Evolutionary conservation across 2,888 invertebrate species (phyloP).

Genomic region (Drosophila ezoana): DNA sequence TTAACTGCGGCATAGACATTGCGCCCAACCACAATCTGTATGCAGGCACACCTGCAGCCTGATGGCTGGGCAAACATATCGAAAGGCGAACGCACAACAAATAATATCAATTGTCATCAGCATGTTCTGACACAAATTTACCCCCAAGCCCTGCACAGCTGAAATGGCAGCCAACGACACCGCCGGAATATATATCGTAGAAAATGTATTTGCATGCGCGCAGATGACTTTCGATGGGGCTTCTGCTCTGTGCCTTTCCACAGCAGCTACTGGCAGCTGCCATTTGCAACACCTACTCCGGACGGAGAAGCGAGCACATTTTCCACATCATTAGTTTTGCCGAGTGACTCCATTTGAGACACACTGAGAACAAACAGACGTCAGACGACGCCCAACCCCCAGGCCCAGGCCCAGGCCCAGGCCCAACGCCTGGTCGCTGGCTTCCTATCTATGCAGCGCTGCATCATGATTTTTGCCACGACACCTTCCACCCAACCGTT

Average conservation of each 20-base stretch:
- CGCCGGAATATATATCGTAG: conserved; percentile 29
- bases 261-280: conserved; percentile 37
- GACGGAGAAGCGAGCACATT: conserved; percentile 64
- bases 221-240: conserved; percentile 50
- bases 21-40: neutral
- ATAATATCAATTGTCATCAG: conserved; percentile 77
- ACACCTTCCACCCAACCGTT: neutral
- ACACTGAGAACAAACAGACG: conserved; percentile 50
- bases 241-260: conserved; percentile 14
- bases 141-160: conserved; percentile 6
- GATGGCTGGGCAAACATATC: conserved; percentile 54
- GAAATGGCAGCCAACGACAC: conserved; percentile 23
- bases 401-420: conserved; percentile 1
- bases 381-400: conserved; percentile 15
- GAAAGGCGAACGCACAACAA: conserved; percentile 54
- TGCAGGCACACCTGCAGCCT: conserved; percentile 21
- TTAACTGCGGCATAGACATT: conserved; percentile 26
- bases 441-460: conserved; percentile 15
- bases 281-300: conserved; percentile 61
- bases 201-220: conserved; percentile 41
- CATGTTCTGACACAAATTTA: conserved; percentile 40
- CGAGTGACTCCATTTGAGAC: conserved; percentile 77
- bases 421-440: neutral
- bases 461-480: conserved; percentile 47
- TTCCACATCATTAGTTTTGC: conserved; percentile 82